Evolutionary conservation across 2,113 vertebrate genomes (phyloP).

Genomic region (Martes martes): DNA sequence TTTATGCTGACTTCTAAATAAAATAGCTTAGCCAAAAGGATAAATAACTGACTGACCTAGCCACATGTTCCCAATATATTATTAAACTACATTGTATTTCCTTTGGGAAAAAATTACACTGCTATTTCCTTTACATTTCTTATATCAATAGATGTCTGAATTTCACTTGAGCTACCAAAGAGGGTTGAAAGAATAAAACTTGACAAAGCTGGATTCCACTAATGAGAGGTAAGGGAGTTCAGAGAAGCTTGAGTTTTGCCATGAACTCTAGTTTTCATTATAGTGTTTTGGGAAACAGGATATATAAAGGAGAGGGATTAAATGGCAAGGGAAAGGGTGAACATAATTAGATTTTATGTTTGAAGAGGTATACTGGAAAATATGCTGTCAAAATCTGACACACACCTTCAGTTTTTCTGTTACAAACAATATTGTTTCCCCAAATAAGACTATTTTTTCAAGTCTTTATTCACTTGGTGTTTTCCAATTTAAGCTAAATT

Average conservation of each 20-base stretch:
- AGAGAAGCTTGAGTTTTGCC: background rate
- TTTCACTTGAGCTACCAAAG: constrained; percentile 49
- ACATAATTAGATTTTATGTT: constrained; percentile 64
- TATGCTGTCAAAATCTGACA: constrained; percentile 58
- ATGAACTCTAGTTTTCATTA: constrained; percentile 51
- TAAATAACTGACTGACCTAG: constrained; percentile 39
- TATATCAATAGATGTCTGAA: constrained; percentile 30
- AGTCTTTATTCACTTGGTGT: constrained; percentile 59
- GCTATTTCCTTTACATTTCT: constrained; percentile 56
- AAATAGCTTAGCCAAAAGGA: constrained; percentile 38
- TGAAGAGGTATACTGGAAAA: constrained; percentile 65
- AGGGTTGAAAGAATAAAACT: constrained; percentile 15
- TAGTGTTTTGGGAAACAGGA: background rate
- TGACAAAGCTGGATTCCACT: background rate
- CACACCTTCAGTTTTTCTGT: constrained; percentile 52
- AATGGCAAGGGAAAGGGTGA: constrained; percentile 42
- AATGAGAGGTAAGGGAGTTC: background rate
- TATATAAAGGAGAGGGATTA: constrained; percentile 27
- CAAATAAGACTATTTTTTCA: constrained; percentile 61
- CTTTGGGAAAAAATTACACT: constrained; percentile 48
- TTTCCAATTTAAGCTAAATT: constrained; percentile 56
- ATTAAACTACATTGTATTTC: constrained; percentile 61
- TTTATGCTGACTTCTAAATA: constrained; percentile 51
- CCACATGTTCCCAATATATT: constrained; percentile 47
- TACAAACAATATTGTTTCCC: constrained; percentile 44